Base-by-base conservation (phyloP, 1,140 invertebrate species). In the Temnothorax curvispinosus region DNA sequence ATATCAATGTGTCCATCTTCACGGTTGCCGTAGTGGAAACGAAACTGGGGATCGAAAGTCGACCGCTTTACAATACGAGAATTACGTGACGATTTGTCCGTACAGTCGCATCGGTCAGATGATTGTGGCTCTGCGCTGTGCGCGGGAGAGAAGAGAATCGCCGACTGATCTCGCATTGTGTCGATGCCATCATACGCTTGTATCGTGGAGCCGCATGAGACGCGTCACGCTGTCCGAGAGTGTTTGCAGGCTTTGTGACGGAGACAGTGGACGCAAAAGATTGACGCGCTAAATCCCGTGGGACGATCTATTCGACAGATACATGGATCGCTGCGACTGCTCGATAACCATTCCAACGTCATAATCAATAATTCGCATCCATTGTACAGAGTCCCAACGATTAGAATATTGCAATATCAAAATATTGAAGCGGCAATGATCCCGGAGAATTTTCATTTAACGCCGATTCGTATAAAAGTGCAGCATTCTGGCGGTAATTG, bases 81-180 rank as follows among this genome's bases (percentile, higher is more conserved):
- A 92, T 91, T 85, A 87, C 85, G 81, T 84, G 88, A 88, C 90
- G 87, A 92, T 91, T 92, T 92, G 90, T 58, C 77, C 54, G 67
- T 75, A 60, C 85, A 87, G 77, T 86, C 85, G 87, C 58, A 74
- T 88, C 90, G 56, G 54, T 74, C 38, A 84, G 89, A 89, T 90
- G 87, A 89, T 77, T 76, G 52, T 38, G 71, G 50, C 65, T 60
- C 50, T 82, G 86, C 72, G 32, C 67, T 50, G 15, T 9, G 27
- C 44, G 9, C 41, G 3, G 76, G 60, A 78, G 41, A 21, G 11
- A 11, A 13, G 69, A 87, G 60, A 75, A 64, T 69, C 62, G 85
- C 5, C 88, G 84, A 91, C 88, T 91, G 90, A 91, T 91, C 86
- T 76, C 11, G 58, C 81, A 91, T 91, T 91, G 91, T 91, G 74